Base-by-base conservation (phyloP, 2,888 invertebrate genomes). In the Phasia obesa region DNA sequence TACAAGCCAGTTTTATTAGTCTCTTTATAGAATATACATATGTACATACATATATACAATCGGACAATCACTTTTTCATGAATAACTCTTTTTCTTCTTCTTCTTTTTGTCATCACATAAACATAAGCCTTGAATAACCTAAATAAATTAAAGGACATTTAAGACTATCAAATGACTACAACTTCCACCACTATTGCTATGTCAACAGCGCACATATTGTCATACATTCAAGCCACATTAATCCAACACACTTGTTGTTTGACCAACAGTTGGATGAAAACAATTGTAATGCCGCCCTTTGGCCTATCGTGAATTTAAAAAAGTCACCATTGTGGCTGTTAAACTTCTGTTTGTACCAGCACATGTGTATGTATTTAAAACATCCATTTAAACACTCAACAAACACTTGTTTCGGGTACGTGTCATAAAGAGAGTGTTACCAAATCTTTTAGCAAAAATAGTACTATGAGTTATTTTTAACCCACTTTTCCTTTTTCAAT, bases 71-170 rank as follows among this genome's bases (percentile, higher is more conserved):
- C 11, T 11, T 35, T 35, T 35, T 35, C 11, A 11, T 11, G n/a
- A n/a, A n/a, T n/a, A n/a, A n/a, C n/a, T n/a, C n/a, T n/a, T n/a
- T n/a, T n/a, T n/a, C n/a, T n/a, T n/a, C n/a, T n/a, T n/a, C n/a
- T n/a, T n/a, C n/a, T n/a, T n/a, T 27, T 44, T 27, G 6, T 6
- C 3, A 3, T 5, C 27, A 25, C 19, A 65, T n/a, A 35, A 59
- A 17, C 47, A 17, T 47, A 77, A 73, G 67, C 62, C 67, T 62
- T 49, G 31, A 62, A 59, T 77, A 73, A 81, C 76, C 55, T 65
- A 77, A 71, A 81, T 75, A 81, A 81, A 81, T 71, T 75, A 73
- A 67, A 64, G 51, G 62, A 53, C 60, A 77, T 64, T 71, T 49
- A 38, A 67, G 67, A 62, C 38, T 49, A 67, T 62, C 77, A 62